These are phyloP conservation scores for Rhabdornis inornatus DNA, from an alignment of 2,113 vertebrate genomes.

Conservation along the genomic window DNA sequence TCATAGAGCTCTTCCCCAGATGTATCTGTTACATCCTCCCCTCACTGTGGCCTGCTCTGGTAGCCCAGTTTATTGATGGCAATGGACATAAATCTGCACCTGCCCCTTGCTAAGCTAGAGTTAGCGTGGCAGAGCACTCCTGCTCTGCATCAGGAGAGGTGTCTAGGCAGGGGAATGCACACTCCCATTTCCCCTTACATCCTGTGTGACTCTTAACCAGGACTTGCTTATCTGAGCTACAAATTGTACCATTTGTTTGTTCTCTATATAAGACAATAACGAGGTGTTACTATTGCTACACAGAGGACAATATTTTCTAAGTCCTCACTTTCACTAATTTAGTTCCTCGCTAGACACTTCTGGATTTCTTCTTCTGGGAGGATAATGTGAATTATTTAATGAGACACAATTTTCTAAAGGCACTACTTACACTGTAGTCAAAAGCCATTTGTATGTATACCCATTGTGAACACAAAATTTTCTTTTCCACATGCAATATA, in stretches of 20 bases:
- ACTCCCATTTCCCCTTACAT: neutral
- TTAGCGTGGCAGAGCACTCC: neutral
- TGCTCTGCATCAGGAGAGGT: rapidly evolving
- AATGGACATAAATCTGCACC: neutral
- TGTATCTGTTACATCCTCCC: neutral
- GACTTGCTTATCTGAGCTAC: neutral
- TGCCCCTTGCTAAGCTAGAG: neutral
- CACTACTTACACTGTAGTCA: neutral
- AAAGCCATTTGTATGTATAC: neutral
- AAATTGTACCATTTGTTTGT: neutral
- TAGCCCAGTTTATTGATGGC: neutral
- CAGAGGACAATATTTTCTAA: neutral
- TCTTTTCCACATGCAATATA: neutral
- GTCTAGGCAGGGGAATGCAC: neutral
- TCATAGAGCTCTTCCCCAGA: neutral
- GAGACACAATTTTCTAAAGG: neutral
- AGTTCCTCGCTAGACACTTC: neutral
- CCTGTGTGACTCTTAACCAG: neutral
- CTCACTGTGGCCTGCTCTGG: neutral
- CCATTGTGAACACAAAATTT: neutral
- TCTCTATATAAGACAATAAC: neutral
- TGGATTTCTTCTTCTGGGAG: neutral
- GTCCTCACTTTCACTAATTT: neutral
- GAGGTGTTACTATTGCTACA: neutral
- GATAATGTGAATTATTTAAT: slow-evolving; percentile 14